Evolutionary conservation across 2,797 vertebrate genomes (phyloP), one percentile per base, ranked within the genome.

Genomic region (Enteromius anoplus): DNA sequence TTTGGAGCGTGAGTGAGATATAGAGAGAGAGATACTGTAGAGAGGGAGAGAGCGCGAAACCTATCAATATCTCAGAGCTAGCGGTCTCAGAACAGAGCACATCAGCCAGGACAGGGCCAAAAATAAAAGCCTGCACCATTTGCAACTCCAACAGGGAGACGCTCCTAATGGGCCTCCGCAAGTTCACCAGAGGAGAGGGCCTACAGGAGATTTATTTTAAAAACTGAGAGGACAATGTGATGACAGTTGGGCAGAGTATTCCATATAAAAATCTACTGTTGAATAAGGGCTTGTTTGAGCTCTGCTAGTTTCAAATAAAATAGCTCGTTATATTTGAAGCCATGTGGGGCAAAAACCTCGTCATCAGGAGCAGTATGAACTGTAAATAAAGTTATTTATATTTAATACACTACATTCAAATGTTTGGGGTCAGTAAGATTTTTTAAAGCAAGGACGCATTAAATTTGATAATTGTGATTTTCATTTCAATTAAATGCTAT

Each of bases 71-170:
- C 78, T 70, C 75, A 85, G 58, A 71, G 47, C 26, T 77, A 64
- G 78, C 45, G 32, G 53, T 42, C 42, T 70, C 47, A 72, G 55
- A 32, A 77, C 45, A 51, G 69, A 71, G 80, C 69, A 47, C 83
- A 80, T 60, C 64, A 81, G 71, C 21, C 64, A 78, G 84, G 84
- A 75, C 73, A 42, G 76, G 78, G 64, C 58, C 65, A 55, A 78
- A 84, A 89, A 84, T 85, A 82, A 87, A 82, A 85, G 65, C n/a
- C 73, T 81, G 49, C 72, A 87, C 53, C 77, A 85, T 75, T 83
- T 78, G 82, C 75, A 85, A 66, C 65, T 75, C 58, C 45, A 80
- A 81, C 65, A 78, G 75, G 51, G 64, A 40, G 77, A 60, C 37
- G 47, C 47, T 72, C 60, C 81, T 85, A 80, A 80, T 81, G 78